A percentile compares a stretch with the other conserved stretches of the same genome.
phyloP scores from a whole-genome alignment of 2,888 invertebrate species.

The Lamellibrachia satsuma region DNA sequence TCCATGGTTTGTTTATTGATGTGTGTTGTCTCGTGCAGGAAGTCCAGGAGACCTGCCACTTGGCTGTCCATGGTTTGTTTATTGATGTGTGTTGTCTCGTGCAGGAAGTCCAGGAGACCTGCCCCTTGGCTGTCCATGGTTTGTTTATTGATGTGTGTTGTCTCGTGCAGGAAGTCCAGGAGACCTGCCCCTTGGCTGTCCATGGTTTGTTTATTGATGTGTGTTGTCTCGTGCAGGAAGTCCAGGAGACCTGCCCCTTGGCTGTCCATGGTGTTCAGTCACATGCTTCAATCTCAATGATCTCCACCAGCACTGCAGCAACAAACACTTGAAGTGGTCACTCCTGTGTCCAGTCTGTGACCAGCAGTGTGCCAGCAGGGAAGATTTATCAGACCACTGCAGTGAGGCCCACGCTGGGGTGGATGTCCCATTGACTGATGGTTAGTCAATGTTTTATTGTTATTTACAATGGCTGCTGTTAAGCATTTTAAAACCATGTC shows the following conservation, averaged over 20 bases:
- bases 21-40: background rate
- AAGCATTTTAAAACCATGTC: background rate
- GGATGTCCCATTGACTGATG: background rate
- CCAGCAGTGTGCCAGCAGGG: background rate
- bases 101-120: too few relatives aligned
- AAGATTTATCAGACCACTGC: background rate
- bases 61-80: too few relatives aligned
- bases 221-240: background rate
- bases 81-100: too few relatives aligned
- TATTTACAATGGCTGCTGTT: background rate
- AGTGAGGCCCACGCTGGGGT: background rate
- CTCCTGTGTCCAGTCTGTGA: background rate
- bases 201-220: background rate
- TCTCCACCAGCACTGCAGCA: background rate
- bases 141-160: too few relatives aligned
- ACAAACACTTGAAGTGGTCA: conserved; percentile 3
- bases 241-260: conserved; percentile 6
- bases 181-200: background rate
- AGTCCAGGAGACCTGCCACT: too few relatives aligned
- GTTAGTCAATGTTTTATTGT: background rate
- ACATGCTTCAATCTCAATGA: background rate
- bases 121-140: too few relatives aligned
- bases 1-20: background rate
- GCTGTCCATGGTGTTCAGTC: background rate
- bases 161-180: background rate